Evolutionary conservation across 1,140 invertebrate genomes (phyloP).

Genomic region (Aphidius gifuensis): DNA sequence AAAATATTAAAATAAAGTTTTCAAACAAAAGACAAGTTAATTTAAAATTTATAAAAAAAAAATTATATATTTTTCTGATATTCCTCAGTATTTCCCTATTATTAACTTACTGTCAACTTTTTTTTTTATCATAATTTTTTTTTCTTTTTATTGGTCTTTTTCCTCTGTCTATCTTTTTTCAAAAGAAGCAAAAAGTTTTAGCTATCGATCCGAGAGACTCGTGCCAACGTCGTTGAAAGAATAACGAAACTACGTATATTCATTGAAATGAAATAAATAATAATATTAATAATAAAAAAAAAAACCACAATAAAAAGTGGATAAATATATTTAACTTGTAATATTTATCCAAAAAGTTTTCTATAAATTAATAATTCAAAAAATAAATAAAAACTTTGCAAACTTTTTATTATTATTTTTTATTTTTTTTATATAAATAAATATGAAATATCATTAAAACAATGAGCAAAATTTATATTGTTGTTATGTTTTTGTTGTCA

Average conservation of each 20-base stretch:
- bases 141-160: conserved; percentile 1
- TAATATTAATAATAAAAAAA: neutral
- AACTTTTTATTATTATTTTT: no score
- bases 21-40: neutral
- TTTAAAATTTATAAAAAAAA: neutral
- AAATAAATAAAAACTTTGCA: no score
- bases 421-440: no score
- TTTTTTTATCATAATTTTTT: conserved; percentile 11
- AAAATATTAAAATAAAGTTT: no score
- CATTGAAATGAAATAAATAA: neutral
- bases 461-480: no score
- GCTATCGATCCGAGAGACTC: conserved; percentile 26
- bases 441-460: no score
- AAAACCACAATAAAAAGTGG: conserved; percentile 10
- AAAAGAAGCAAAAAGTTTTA: conserved; percentile 19
- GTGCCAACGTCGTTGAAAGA: conserved; percentile 24
- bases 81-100: no score
- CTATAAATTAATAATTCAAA: no score
- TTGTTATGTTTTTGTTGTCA: no score
- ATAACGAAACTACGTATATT: conserved; percentile 13
- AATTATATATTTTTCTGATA: neutral
- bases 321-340: neutral
- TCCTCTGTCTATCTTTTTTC: conserved; percentile 9
- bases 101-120: conserved; percentile 3
- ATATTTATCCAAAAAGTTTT: no score